Base-by-base conservation (phyloP, 2,888 invertebrate genomes). In the Watsonalla cultraria region DNA sequence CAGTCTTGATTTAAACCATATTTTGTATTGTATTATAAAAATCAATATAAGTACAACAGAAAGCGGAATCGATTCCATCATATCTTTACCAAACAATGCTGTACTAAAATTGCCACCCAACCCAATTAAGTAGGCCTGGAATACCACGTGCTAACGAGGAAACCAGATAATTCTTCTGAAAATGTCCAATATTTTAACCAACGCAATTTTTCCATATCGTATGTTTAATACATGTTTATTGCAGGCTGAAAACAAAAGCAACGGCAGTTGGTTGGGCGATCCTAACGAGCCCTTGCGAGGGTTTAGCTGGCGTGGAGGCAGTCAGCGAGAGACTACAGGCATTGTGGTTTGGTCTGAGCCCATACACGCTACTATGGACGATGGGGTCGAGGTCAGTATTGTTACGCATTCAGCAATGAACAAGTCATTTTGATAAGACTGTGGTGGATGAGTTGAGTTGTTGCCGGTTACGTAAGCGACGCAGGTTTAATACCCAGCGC, bases 231-330 rank as follows among this genome's bases (percentile, higher is more conserved):
- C 1, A 42, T 5, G 42, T 42, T 45, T 45, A 35, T 48, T 35
- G 11, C 37, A 48, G 48, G 8, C 5, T n/a, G 5, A 6, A 48
- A n/a, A 48, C 13, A 35, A 35, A 14, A 35, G n/a, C 8, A 48
- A 13, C 35, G 37, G 37, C 13, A 7, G 6, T 34, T 48, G 48
- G 48, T 7, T 48, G 8, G 48, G 48, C 6, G 48, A 35, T n/a
- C n/a, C n/a, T 33, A 48, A 0, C n/a, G 51, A 42, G 11, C 96
- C 96, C 0, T 82, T 97, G 56, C 93, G 93, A 51, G 97, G 97
- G 0, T 98, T 98, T 81, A 95, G 96, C 14, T 98, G 97, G 97
- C 92, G 96, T 66, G 97, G 97, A 5, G 97, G 97, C 6, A 95
- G 96, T 0, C 96, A 97, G 77, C 91, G 97, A 56, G 96, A 97